Conservation (phyloP, 2,113 vertebrate species). For the Paratilapia polleni region DNA sequence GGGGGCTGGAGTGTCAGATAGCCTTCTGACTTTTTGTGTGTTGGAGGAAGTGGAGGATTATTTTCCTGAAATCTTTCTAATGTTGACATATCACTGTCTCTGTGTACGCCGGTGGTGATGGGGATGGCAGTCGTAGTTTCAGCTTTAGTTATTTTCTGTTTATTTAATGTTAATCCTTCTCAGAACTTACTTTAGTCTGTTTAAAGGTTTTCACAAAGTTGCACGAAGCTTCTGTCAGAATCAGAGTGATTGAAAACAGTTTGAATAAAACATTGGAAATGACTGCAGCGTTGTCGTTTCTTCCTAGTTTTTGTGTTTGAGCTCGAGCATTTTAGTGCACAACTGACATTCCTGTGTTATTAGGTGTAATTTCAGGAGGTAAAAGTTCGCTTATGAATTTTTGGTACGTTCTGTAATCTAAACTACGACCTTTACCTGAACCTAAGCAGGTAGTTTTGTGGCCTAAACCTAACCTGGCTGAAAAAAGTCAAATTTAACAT, state of each 20-base stretch:
- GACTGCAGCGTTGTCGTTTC: background rate
- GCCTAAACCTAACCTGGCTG: too few species aligned
- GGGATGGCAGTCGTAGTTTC: background rate
- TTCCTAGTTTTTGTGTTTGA: background rate
- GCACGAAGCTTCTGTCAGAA: background rate
- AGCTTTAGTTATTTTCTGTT: background rate
- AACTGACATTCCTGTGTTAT: background rate
- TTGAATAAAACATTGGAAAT: conserved; percentile 55
- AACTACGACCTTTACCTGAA: too few species aligned
- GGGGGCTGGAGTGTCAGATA: too few species aligned
- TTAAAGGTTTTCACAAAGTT: background rate
- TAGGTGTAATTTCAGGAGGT: background rate
- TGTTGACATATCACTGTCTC: background rate
- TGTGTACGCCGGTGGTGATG: background rate
- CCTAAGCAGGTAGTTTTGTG: too few species aligned
- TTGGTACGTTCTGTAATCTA: too few species aligned
- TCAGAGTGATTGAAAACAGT: background rate
- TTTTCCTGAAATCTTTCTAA: background rate
- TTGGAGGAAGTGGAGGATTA: background rate
- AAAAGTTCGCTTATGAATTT: too few species aligned
- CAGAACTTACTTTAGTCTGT: background rate
- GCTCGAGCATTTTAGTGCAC: background rate
- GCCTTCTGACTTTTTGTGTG: background rate
- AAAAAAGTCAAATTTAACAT: too few species aligned
- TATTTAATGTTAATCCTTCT: background rate